Percentiles rank a stretch among this genome's conserved stretches.
phyloP scores from a whole-genome alignment of 2,797 vertebrate genomes.

The Scarus forsteni region DNA sequence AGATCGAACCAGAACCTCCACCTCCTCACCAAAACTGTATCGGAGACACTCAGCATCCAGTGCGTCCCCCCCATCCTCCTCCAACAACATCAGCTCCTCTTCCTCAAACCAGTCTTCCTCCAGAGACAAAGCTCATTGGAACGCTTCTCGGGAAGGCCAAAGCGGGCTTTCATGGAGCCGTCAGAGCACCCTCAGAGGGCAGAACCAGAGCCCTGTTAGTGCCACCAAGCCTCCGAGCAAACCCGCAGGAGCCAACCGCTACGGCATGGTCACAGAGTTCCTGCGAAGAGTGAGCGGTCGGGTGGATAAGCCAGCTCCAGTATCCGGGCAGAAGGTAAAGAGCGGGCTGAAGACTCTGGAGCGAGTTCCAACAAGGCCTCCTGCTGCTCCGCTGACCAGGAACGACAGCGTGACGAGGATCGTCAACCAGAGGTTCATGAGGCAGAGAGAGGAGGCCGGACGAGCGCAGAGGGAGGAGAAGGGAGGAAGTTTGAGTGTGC shows the following conservation, averaged over 20 bases:
- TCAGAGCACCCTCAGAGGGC: slow-evolving; percentile 84
- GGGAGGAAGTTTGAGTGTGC: slow-evolving; percentile 59
- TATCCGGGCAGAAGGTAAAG: slow-evolving; percentile 59
- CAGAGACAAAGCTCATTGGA: slow-evolving; percentile 90
- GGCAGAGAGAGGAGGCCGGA: slow-evolving; percentile 85
- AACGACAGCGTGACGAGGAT: slow-evolving; percentile 88
- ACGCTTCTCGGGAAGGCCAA: slow-evolving; percentile 86
- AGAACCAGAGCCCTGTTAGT: slow-evolving; percentile 40
- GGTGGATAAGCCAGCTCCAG: slow-evolving; percentile 75
- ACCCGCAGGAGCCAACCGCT: slow-evolving; percentile 79
- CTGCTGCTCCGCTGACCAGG: slow-evolving; percentile 76
- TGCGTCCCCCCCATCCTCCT: slow-evolving; percentile 58
- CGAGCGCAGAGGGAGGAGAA: slow-evolving; percentile 73
- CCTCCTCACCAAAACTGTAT: slow-evolving; percentile 92
- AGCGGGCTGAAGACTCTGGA: slow-evolving; percentile 82
- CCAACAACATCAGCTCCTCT: slow-evolving; percentile 50
- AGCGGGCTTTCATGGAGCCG: slow-evolving; percentile 86
- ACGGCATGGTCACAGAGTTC: slow-evolving; percentile 95
- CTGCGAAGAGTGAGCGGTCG: slow-evolving; percentile 94
- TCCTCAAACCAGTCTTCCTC: slow-evolving; percentile 65
- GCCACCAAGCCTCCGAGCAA: slow-evolving; percentile 83
- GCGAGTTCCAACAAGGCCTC: slow-evolving; percentile 63
- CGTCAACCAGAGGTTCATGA: slow-evolving; percentile 93
- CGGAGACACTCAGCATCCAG: slow-evolving; percentile 85
- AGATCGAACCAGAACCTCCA: slow-evolving; percentile 85